A percentile compares a stretch with the other conserved stretches of the same genome.
phyloP scores from a whole-genome alignment of 2,888 invertebrate genomes.

The Myopa testacea region DNA sequence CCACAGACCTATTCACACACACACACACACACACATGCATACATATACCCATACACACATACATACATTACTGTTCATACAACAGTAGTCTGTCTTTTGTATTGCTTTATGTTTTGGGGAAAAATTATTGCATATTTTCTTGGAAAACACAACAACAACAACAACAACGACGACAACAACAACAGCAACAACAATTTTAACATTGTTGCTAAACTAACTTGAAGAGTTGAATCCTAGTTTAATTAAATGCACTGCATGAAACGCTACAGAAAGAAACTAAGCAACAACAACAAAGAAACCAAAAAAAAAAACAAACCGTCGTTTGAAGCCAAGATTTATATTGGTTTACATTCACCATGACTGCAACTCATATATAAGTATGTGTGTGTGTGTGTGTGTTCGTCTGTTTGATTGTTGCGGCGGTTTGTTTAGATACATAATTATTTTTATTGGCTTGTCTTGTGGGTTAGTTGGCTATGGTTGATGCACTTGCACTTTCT shows the following conservation, averaged over 20 bases:
- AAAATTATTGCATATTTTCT: constrained; percentile 19
- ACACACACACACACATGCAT: constrained; percentile 3
- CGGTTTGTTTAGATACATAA: not conserved
- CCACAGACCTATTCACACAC: constrained; percentile 42
- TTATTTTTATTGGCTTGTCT: constrained; percentile 42
- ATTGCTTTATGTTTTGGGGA: not conserved
- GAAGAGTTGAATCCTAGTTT: constrained; percentile 3
- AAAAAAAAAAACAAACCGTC: not conserved
- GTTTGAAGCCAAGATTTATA: not conserved
- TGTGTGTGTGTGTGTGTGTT: not conserved
- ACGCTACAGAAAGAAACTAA: constrained; percentile 15
- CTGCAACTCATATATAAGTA: not conserved
- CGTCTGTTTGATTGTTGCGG: not conserved
- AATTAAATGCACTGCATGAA: not conserved
- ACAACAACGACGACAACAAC: too few relatives aligned
- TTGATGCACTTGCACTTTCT: constrained; percentile 67
- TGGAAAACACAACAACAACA: constrained; percentile 2
- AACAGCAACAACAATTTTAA: not conserved
- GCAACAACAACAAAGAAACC: not conserved
- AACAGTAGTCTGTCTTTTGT: not conserved
- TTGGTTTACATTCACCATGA: constrained; percentile 37
- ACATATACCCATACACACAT: not conserved
- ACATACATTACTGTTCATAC: not conserved
- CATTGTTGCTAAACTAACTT: not conserved
- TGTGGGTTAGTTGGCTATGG: constrained; percentile 49